These are phyloP conservation scores for Triplophysa rosa DNA, from an alignment of 2,113 vertebrate species.

Conservation along the genomic window DNA sequence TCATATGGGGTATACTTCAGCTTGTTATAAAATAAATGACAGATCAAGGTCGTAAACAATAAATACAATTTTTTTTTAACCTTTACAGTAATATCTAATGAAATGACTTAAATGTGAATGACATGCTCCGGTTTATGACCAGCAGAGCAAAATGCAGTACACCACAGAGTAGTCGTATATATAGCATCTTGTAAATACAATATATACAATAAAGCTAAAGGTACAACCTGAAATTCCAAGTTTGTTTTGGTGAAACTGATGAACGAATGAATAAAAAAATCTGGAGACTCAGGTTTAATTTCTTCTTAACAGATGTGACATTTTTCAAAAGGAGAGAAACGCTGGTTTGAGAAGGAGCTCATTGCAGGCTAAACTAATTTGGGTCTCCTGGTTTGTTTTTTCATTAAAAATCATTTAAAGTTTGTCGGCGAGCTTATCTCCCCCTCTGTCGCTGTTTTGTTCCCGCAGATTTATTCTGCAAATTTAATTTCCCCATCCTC, in stretches of 20 bases:
- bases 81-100: slow-evolving; percentile 4
- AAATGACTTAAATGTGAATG: neutral
- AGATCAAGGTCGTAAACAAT: no score
- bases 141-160: neutral
- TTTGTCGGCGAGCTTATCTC: slow-evolving; percentile 33
- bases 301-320: slow-evolving; percentile 36
- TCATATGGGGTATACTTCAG: no score
- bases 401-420: slow-evolving; percentile 53
- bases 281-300: slow-evolving; percentile 11
- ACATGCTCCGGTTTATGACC: neutral
- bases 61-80: neutral
- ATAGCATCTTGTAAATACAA: slow-evolving; percentile 8
- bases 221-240: neutral
- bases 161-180: neutral
- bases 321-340: slow-evolving; percentile 23
- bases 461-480: slow-evolving; percentile 40
- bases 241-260: slow-evolving; percentile 24
- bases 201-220: neutral
- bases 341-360: neutral
- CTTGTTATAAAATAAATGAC: no score
- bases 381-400: slow-evolving; percentile 10
- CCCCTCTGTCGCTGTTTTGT: slow-evolving; percentile 41
- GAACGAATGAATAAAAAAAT: slow-evolving; percentile 12
- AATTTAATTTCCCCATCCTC: slow-evolving; percentile 55
- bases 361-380: slow-evolving; percentile 44